phyloP scores from a whole-genome alignment of 1,140 invertebrate species.

The Diuraphis noxia region DNA sequence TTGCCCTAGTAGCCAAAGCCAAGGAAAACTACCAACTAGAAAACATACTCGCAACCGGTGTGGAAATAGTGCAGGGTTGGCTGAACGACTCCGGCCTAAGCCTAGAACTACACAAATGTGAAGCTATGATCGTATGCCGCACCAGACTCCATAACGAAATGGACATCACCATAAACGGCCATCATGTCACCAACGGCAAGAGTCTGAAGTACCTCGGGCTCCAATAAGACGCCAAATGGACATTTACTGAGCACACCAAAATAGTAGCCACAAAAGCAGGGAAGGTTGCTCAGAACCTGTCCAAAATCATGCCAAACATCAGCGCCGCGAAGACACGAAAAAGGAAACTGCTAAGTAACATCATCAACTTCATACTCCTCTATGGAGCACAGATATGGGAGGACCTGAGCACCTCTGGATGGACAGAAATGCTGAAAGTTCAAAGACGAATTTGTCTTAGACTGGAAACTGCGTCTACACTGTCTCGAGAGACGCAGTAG shows the following conservation, averaged over 20 bases:
- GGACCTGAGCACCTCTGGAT: background rate
- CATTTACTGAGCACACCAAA: background rate
- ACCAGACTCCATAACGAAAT: slow-evolving; percentile 54
- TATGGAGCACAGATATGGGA: background rate
- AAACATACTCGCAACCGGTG: background rate
- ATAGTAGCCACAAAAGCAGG: background rate
- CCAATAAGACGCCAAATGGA: background rate
- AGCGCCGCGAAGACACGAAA: background rate
- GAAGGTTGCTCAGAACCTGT: background rate
- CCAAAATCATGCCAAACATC: background rate
- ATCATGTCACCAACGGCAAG: background rate
- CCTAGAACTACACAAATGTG: background rate
- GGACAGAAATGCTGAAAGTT: background rate
- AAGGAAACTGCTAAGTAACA: background rate
- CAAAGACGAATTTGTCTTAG: background rate
- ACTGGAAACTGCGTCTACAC: background rate
- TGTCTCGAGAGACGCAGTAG: background rate
- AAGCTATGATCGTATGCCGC: background rate
- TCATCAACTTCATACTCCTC: background rate
- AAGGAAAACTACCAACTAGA: background rate
- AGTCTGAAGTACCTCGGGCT: background rate
- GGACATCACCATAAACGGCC: slow-evolving; percentile 56
- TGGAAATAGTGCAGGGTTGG: background rate
- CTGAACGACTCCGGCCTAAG: background rate
- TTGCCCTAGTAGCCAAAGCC: slow-evolving; percentile 49